Base-by-base conservation (phyloP, 2,113 vertebrate species). In the Pionites leucogaster region DNA sequence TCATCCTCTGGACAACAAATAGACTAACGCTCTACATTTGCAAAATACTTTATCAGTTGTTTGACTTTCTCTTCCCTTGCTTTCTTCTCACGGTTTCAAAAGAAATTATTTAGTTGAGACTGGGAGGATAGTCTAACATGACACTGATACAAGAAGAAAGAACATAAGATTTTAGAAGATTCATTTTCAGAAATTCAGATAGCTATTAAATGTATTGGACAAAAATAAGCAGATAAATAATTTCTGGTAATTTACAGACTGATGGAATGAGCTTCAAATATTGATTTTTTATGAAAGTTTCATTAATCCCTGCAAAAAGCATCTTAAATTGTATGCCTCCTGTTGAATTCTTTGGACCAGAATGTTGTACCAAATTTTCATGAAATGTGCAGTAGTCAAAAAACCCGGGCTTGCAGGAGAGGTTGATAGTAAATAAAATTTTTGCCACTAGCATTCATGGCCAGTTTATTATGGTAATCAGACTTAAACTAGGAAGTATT, bases 181-280 rank as follows among this genome's bases (percentile, higher is more conserved):
- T 12, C 29, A 78, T 81, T 78, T 46, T 74, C 82, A 83, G 55
- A 93, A 90, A 91, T 50, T 46, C 14, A 71, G n/a, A 20, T 71
- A 67, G 35, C 35, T 47, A 33, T 91, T 93, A 91, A 83, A 55
- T 33, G 60, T 86, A 83, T 39, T 59, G 64, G 83, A 29, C 46
- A 86, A 88, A 86, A 42, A 77, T 63, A 83, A 90, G 13, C 53
- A 88, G 63, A 81, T 81, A 92, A 93, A 92, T 88, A 93, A 60
- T 67, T 81, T 55, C 31, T 59, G 55, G 20, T 20, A 86, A 46
- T 27, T 69, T 86, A 3, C 23, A 78, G 68, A 41, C 35, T 71
- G 62, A 39, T 64, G 50, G 77, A 87, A 89, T 44, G 47, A 35
- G 25, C 64, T 75, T 68, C 57, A 76, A 17, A 37, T 79, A 84